Conservation (phyloP, 2,113 vertebrate species). For the Sorex fumeus region DNA sequence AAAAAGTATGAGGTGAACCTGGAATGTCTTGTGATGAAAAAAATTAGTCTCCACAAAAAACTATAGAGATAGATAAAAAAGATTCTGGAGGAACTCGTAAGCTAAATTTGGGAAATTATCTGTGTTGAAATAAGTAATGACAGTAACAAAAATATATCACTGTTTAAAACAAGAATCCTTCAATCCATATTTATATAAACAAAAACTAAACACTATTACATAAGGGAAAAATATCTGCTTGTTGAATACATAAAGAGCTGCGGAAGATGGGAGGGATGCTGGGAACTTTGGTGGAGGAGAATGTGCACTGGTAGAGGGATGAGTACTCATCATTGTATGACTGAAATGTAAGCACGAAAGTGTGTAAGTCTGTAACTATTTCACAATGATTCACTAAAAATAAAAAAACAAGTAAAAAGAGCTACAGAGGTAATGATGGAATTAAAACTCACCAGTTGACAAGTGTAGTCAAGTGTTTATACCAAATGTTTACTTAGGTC, state of each 20-base stretch:
- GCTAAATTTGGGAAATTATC: background rate
- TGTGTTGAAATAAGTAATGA: slow-evolving; percentile 22
- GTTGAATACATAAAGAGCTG: background rate
- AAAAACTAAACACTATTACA: background rate
- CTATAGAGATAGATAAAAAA: background rate
- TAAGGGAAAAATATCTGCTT: background rate
- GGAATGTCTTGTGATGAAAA: background rate
- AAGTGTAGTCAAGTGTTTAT: background rate
- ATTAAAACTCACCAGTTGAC: background rate
- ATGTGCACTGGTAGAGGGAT: no score
- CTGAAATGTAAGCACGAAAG: no score
- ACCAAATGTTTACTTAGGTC: background rate
- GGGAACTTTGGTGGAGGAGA: no score
- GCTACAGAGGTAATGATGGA: background rate
- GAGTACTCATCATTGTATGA: no score
- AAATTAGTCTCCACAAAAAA: background rate
- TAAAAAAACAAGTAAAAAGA: no score
- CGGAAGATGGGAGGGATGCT: no score
- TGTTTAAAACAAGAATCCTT: background rate
- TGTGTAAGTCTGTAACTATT: no score
- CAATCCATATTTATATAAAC: background rate
- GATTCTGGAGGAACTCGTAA: no score
- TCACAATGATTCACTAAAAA: no score
- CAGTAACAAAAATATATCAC: background rate
- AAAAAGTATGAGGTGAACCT: background rate